Evolutionary conservation across 92 coral and sea anemone species (phyloP).

Genomic region (Hydrozoanthus gracilis): DNA sequence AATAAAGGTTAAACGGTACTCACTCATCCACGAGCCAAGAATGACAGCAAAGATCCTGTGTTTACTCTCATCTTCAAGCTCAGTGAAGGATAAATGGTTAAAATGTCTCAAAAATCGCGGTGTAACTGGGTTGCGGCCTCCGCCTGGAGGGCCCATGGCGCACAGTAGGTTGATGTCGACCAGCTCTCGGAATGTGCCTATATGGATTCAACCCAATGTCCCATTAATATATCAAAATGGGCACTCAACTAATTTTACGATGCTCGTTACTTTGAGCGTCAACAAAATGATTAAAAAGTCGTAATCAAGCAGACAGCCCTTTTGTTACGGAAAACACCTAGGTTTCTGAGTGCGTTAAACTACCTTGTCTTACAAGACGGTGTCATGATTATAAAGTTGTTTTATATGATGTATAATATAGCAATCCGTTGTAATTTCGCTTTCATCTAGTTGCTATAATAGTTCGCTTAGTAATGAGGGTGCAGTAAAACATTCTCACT

Average conservation of each 20-base stretch:
- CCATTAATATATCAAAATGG: not conserved
- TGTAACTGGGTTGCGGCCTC: conserved; percentile 97
- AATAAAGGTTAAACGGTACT: not conserved
- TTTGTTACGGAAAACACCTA: not conserved
- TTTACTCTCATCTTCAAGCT: conserved; percentile 96
- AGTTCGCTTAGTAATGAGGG: too few species aligned
- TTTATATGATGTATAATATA: too few species aligned
- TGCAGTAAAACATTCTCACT: too few species aligned
- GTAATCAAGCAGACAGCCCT: not conserved
- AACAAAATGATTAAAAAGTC: too few species aligned
- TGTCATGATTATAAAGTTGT: too few species aligned
- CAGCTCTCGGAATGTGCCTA: conserved; percentile 97
- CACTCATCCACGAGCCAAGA: conserved; percentile 94
- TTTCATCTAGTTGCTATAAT: too few species aligned
- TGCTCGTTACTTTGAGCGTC: too few species aligned
- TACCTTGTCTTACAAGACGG: too few species aligned
- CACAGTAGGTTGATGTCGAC: conserved; percentile 94
- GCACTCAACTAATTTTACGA: not conserved
- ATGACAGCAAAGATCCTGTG: conserved; percentile 91
- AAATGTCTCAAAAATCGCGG: conserved; percentile 94
- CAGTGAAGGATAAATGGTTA: conserved; percentile 94
- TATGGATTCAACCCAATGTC: not conserved
- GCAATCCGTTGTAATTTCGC: too few species aligned
- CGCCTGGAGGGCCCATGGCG: conserved; percentile 99
- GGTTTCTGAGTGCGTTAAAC: too few species aligned